Base-by-base conservation (phyloP, 2,113 vertebrate genomes). In the Dromas ardeola region DNA sequence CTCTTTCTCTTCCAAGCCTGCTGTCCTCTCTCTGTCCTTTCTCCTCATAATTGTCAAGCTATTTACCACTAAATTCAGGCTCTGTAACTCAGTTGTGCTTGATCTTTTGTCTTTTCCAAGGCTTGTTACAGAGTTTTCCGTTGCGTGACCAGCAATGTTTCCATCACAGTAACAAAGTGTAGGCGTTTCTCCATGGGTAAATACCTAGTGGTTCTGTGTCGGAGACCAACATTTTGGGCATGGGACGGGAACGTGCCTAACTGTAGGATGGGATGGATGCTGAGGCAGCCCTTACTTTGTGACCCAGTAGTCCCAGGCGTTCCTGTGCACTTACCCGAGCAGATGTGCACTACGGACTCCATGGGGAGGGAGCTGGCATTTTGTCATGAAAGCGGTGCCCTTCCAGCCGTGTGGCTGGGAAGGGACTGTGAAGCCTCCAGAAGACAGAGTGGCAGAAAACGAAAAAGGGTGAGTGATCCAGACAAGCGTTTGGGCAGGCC, bases 331-430 rank as follows among this genome's bases (percentile, higher is more conserved):
- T 67, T 36, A 25, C 20, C 30, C 13, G 15, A 49, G 32, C 32
- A 69, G 29, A 36, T 15, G 9, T 50, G 43, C 0, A 1, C 11
- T 15, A 2, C 1, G 9, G 36, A 27, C 26, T 61, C 2, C 0
- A 11, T 49, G 36, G 19, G 32, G 40, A 76, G 8, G 47, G 23
- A 76, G 26, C 13, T 86, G 50, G 23, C 30, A 11, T 50, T 79
- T 52, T 18, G 18, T 32, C 34, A 4, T 34, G 15, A 18, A 47
- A 13, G 23, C 70, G 59, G 14, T 73, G 25, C 74, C 59, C 66
- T 84, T 59, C 58, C 45, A 52, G 21, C 13, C 2, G 0, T 42
- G 22, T 81, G 53, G 3, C 11, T 58, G 59, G 42, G 55, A 47
- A 49, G 63, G 23, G 36, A 45, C 50, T 71, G 4, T 42, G 38